Percentiles rank a stretch among this genome's conserved stretches.
These are phyloP conservation scores for Eulemur macaco DNA, from an alignment of 2,113 vertebrate species.

Conservation along the genomic window DNA sequence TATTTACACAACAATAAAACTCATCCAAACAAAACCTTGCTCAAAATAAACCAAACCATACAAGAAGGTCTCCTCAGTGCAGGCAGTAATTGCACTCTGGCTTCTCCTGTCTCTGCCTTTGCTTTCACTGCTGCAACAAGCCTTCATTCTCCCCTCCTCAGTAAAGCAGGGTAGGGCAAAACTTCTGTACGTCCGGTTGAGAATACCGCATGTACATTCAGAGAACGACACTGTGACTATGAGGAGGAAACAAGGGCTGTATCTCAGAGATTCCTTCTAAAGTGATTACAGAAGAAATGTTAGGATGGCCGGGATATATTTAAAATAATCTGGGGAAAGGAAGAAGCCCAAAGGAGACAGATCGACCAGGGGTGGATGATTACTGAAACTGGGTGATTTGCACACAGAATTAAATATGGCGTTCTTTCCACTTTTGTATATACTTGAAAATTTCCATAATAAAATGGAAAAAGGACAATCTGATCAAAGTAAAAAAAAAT, in stretches of 20 bases:
- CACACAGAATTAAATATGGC: background rate
- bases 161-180: background rate
- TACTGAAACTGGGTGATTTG: background rate
- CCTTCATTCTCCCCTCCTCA: background rate
- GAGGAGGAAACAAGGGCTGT: background rate
- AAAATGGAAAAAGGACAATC: constrained; percentile 12
- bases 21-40: constrained; percentile 72
- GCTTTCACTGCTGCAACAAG: background rate
- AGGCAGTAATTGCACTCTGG: background rate
- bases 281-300: constrained; percentile 31
- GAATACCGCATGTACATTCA: background rate
- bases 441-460: constrained; percentile 12
- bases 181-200: background rate
- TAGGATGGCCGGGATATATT: background rate
- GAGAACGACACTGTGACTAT: background rate
- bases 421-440: background rate
- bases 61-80: background rate
- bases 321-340: background rate
- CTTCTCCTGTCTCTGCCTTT: background rate
- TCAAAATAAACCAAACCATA: constrained; percentile 72
- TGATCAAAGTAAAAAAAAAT: background rate
- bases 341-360: background rate
- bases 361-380: background rate
- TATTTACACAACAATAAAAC: constrained; percentile 75
- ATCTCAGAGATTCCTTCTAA: background rate